These are phyloP conservation scores for Amblyraja radiata DNA, from an alignment of 2,797 vertebrate species.

Conservation along the genomic window DNA sequence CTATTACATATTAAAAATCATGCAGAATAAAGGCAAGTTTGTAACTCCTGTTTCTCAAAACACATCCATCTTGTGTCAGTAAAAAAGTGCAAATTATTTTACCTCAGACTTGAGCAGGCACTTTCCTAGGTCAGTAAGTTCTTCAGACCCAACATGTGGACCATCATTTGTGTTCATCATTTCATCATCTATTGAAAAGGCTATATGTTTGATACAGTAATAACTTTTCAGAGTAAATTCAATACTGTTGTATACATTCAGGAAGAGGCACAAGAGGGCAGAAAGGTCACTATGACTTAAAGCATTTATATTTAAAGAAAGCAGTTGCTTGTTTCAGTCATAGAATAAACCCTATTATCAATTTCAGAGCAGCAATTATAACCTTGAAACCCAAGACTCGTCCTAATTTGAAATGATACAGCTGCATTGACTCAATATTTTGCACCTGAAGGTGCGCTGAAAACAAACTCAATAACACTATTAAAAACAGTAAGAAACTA, in stretches of 20 bases:
- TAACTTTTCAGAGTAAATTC: constrained; percentile 16
- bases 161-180: constrained; percentile 74
- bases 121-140: constrained; percentile 87
- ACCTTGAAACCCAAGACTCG: background rate
- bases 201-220: background rate
- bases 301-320: background rate
- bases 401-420: background rate
- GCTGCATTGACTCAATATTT: background rate
- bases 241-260: background rate
- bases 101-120: constrained; percentile 86
- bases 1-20: background rate
- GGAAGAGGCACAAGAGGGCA: background rate
- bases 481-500: background rate
- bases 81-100: background rate
- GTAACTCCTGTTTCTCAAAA: background rate
- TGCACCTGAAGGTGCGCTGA: background rate
- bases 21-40: background rate
- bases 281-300: background rate
- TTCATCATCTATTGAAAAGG: constrained; percentile 63
- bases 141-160: constrained; percentile 63
- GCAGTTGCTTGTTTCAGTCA: background rate
- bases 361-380: background rate
- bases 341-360: background rate
- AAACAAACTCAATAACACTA: background rate
- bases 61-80: too few species aligned